Conservation (phyloP, 1,140 invertebrate genomes). For the Drosophila pectinifera region DNA sequence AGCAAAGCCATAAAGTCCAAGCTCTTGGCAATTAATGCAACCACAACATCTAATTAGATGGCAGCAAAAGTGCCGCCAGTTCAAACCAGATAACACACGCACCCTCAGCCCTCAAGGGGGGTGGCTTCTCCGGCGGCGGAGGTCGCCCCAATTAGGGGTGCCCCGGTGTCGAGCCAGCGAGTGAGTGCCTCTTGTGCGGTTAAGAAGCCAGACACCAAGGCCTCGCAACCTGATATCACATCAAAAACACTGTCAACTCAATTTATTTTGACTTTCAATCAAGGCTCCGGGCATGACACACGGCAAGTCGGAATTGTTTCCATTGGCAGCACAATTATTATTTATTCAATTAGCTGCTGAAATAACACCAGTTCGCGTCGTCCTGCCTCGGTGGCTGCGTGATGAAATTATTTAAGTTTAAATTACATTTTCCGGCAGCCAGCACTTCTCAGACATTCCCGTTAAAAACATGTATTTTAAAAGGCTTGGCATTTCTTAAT, state of each 20-base stretch:
- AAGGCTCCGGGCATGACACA: not conserved
- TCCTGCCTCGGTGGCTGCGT: no score
- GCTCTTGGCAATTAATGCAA: conserved; percentile 69
- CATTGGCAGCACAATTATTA: conserved; percentile 36
- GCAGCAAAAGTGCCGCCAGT: conserved; percentile 64
- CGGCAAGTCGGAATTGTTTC: conserved; percentile 2
- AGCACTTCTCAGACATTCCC: not conserved
- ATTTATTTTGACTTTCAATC: conserved; percentile 35
- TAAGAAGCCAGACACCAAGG: conserved; percentile 55
- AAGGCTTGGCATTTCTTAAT: no score
- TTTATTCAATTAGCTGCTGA: conserved; percentile 37
- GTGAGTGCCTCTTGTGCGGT: conserved; percentile 59
- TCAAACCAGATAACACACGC: conserved; percentile 63
- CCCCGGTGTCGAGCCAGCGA: conserved; percentile 45
- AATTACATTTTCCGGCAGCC: conserved; percentile 1
- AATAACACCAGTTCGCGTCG: conserved; percentile 7
- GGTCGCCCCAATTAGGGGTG: conserved; percentile 59
- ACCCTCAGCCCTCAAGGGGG: conserved; percentile 24
- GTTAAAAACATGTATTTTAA: no score
- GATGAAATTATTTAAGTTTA: not conserved
- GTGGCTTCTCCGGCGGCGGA: not conserved
- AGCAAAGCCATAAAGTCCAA: conserved; percentile 76
- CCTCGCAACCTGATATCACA: conserved; percentile 40
- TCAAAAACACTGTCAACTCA: conserved; percentile 34
- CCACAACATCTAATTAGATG: conserved; percentile 75